phyloP scores from a whole-genome alignment of 2,888 invertebrate genomes.

The Nomada lathburiana region DNA sequence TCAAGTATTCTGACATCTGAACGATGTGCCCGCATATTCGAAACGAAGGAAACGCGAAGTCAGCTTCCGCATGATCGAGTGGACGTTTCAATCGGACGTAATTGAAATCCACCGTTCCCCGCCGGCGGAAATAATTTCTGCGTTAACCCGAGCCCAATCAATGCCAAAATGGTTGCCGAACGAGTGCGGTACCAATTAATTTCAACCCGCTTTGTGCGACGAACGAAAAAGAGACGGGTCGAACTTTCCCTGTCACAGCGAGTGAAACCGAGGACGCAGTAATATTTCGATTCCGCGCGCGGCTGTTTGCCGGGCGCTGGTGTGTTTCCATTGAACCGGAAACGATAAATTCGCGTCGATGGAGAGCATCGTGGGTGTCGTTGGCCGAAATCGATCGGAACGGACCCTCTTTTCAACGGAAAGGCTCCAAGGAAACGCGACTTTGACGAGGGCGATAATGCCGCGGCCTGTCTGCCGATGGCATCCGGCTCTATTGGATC shows the following conservation, averaged over 20 bases:
- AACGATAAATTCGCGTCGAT: slow-evolving; percentile 39
- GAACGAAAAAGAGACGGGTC: too few relatives aligned
- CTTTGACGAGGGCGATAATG: slow-evolving; percentile 26
- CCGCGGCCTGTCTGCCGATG: slow-evolving; percentile 42
- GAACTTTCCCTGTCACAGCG: too few relatives aligned
- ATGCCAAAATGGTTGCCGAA: background rate
- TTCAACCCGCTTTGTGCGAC: too few relatives aligned
- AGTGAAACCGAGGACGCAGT: too few relatives aligned
- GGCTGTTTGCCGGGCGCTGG: background rate
- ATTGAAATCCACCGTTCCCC: background rate
- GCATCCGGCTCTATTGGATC: slow-evolving; percentile 57
- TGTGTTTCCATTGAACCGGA: slow-evolving; percentile 39
- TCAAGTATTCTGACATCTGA: slow-evolving; percentile 25
- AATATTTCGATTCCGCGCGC: slow-evolving; percentile 16
- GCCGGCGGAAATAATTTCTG: background rate
- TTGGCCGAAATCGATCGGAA: slow-evolving; percentile 6
- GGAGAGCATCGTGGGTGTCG: background rate
- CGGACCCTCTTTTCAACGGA: background rate
- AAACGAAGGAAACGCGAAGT: background rate
- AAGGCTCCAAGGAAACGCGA: slow-evolving; percentile 3
- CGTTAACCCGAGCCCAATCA: background rate
- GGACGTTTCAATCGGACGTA: background rate
- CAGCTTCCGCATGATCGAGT: slow-evolving; percentile 1
- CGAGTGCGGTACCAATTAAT: background rate
- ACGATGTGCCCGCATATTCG: background rate